These are phyloP conservation scores for Nemurella pictetii DNA, from an alignment of 2,888 invertebrate species.

Conservation along the genomic window DNA sequence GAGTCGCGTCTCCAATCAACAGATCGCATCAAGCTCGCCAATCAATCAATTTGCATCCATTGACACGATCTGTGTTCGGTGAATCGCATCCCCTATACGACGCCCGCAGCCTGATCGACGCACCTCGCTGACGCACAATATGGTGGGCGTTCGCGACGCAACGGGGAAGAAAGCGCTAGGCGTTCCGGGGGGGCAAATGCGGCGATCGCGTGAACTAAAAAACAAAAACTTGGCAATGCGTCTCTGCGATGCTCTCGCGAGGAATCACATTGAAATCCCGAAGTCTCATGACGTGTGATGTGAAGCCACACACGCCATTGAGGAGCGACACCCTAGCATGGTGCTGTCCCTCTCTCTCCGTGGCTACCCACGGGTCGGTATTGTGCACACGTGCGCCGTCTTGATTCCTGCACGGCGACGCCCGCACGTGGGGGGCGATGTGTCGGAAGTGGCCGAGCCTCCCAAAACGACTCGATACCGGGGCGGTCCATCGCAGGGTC, in stretches of 20 bases:
- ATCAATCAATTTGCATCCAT: constrained; percentile 6
- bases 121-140: neutral
- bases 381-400: constrained; percentile 10
- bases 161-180: constrained; percentile 6
- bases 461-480: neutral
- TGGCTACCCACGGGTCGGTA: neutral
- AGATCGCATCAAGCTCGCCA: neutral
- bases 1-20: neutral
- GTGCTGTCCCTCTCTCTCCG: neutral
- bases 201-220: constrained; percentile 34
- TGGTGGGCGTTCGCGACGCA: neutral
- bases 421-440: neutral
- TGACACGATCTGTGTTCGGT: neutral
- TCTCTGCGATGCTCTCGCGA: no score
- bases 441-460: neutral
- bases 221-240: neutral
- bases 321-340: neutral
- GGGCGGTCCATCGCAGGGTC: neutral
- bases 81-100: neutral
- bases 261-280: neutral
- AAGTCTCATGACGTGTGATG: neutral
- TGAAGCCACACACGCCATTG: neutral
- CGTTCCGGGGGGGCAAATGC: constrained; percentile 31
- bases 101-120: neutral
- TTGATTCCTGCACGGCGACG: neutral